Evolutionary conservation across 64 coral and sea anemone genomes (phyloP).

Genomic region (Dendrophyllia cribrosa): DNA sequence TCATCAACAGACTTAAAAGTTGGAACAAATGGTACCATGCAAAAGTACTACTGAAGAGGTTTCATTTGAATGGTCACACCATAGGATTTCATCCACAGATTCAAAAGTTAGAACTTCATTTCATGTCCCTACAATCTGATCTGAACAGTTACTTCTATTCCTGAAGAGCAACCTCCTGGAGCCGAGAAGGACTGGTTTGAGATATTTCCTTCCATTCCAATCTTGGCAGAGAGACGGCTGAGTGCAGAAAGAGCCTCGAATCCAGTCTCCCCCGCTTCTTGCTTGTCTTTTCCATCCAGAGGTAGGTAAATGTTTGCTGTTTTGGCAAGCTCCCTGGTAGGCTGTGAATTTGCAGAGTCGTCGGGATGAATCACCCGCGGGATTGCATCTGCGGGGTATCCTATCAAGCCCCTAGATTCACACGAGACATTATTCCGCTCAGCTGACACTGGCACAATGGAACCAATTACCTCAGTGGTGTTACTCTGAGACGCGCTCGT

Average conservation of each 20-base stretch:
- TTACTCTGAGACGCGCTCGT: no score
- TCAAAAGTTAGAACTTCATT: no score
- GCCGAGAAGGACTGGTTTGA: neutral
- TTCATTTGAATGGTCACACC: no score
- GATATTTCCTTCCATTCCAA: constrained; percentile 35
- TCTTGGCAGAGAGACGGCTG: constrained; percentile 44
- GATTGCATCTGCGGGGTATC: neutral
- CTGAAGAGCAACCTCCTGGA: neutral
- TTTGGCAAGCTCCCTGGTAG: no score
- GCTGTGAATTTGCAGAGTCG: neutral
- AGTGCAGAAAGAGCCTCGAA: constrained; percentile 60
- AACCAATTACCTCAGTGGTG: no score
- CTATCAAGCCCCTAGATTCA: neutral
- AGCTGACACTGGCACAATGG: neutral
- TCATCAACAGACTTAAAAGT: no score
- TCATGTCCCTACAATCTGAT: no score
- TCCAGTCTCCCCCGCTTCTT: constrained; percentile 22
- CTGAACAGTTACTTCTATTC: no score
- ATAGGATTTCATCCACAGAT: no score
- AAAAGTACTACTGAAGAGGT: no score
- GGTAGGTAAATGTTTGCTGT: neutral
- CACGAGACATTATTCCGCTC: neutral
- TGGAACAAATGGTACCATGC: no score
- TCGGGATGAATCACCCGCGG: neutral
- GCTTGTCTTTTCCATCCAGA: neutral